Evolutionary conservation across 2,113 vertebrate species (phyloP).

Genomic region (Ctenodactylus gundi): DNA sequence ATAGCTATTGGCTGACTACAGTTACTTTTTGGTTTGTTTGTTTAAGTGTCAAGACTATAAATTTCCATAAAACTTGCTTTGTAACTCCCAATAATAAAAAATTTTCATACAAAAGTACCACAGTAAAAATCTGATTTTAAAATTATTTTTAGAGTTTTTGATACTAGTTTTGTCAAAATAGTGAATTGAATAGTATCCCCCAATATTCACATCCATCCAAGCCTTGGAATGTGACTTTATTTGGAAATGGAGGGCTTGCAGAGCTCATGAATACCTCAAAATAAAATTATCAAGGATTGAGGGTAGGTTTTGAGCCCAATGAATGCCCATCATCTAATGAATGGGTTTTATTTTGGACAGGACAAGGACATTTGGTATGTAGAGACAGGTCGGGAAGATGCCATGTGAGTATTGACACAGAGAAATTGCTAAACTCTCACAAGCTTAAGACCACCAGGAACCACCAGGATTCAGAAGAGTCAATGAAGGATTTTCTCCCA

Average conservation of each 20-base stretch:
- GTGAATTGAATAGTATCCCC: not conserved
- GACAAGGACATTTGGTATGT: not conserved
- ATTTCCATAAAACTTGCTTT: not conserved
- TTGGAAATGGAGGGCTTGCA: not conserved
- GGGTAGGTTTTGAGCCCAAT: not conserved
- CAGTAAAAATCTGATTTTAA: not conserved
- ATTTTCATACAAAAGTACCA: not conserved
- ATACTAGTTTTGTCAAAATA: not conserved
- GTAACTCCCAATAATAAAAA: not conserved
- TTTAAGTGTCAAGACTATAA: not conserved
- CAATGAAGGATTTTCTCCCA: not conserved
- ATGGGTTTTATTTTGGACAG: not conserved
- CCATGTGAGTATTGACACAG: not conserved
- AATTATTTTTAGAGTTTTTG: not conserved
- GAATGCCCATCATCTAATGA: no score
- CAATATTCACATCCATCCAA: not conserved
- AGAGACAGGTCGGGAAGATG: not conserved
- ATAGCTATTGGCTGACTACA: not conserved
- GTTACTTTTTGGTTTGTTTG: not conserved
- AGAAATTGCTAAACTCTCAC: no score
- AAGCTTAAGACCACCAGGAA: not conserved
- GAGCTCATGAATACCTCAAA: not conserved
- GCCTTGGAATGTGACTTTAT: not conserved
- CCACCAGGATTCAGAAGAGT: not conserved
- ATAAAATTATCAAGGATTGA: not conserved